Evolutionary conservation across 1,140 invertebrate genomes (phyloP), one percentile per base, ranked within the genome.

Genomic region (Colletes latitarsis): DNA sequence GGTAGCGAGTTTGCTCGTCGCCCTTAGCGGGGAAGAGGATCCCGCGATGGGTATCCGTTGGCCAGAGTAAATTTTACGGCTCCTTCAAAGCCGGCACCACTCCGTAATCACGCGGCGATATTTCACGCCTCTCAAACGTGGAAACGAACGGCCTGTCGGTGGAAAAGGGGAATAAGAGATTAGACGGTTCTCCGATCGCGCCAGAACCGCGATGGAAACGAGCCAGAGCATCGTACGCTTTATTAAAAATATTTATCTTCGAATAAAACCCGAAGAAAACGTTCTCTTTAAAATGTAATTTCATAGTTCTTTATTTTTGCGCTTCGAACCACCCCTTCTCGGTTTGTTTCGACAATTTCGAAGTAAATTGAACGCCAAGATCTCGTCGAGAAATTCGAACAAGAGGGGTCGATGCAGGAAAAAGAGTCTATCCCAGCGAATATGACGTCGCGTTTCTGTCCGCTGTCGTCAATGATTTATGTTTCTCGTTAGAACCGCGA

Each of bases 391-490:
- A 30, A 30, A 30, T 12, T n/a, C 19, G 43, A 49, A 10, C 43
- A n/a, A 67, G 41, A 21, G 12, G 5, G 39, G 8, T 66, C 17
- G 49, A 67, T 12, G n/a, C n/a, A 49, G 41, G n/a, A 49, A 49
- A 52, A 67, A 21, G 43, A 15, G 8, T 9, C n/a, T 12, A 12
- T 49, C 49, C 10, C 4, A 14, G 30, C 60, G 60, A 19, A 46
- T 46, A 49, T 49, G 64, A 67, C 64, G 64, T 21, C 64, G 64
- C 64, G 43, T 67, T 67, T 67, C 64, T 62, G 49, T 19, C 57
- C 49, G 76, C 15, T 41, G 41, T 52, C 46, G 39, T 64, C 49
- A n/a, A 52, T 71, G 76, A 78, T 78, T 71, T 63, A 78, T 78
- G 30, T 57, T n/a, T 46, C 57, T 77, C 43, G 43, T 71, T 78